Conservation (phyloP, 2,797 vertebrate genomes). For the Propithecus perrieri region DNA sequence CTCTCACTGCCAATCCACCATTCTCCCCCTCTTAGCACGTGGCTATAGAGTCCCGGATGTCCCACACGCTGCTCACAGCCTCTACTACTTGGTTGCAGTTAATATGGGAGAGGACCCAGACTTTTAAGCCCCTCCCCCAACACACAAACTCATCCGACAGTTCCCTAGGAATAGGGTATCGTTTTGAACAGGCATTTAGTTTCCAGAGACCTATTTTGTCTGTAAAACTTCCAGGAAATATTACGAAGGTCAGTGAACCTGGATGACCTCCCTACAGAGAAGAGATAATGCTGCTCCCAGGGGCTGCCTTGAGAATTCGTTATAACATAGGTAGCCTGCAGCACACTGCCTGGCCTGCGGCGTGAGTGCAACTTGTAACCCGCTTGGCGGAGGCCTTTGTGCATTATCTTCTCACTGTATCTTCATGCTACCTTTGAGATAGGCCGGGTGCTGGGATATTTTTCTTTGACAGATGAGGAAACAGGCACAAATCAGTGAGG, state of each 20-base stretch:
- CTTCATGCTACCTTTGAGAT: not conserved
- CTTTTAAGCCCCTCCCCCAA: not conserved
- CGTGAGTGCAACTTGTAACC: fast-evolving
- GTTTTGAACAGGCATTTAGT: not conserved
- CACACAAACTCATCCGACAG: not conserved
- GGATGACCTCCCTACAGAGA: not conserved
- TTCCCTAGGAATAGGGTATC: not conserved
- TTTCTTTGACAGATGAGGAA: not conserved
- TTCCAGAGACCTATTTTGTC: not conserved
- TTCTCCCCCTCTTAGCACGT: not conserved
- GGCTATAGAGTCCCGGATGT: not conserved
- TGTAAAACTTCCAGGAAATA: not conserved
- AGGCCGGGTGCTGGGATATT: not conserved
- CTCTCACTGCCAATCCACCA: not conserved
- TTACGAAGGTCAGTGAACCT: not conserved
- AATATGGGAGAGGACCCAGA: not conserved
- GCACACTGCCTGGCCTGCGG: not conserved
- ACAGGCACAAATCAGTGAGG: not conserved
- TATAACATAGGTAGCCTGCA: fast-evolving
- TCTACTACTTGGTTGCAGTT: not conserved
- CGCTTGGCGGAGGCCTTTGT: not conserved
- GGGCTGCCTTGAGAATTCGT: fast-evolving
- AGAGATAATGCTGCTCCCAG: not conserved
- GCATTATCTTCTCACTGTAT: not conserved
- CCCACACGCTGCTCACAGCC: not conserved